A percentile compares a stretch with the other conserved stretches of the same genome.
Evolutionary conservation across 2,888 invertebrate species (phyloP).

Genomic region (Steinernema hermaphroditum): DNA sequence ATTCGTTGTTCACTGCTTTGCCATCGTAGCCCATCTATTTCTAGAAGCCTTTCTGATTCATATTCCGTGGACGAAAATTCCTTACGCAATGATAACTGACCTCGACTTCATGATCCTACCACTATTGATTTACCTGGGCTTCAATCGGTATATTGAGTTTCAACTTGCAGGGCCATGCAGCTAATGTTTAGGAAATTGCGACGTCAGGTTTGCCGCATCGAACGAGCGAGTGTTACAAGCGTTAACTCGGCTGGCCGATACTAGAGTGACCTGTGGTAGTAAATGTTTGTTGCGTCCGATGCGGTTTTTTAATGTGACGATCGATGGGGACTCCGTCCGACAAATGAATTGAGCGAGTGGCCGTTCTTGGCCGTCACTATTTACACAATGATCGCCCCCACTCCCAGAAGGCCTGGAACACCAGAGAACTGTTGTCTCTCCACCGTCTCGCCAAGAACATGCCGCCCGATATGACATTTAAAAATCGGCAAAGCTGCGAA

Average conservation of each 20-base stretch:
- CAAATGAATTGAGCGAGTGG: too few relatives aligned
- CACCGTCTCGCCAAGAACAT: too few relatives aligned
- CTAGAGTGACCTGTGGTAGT: background rate
- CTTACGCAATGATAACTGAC: background rate
- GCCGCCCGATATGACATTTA: too few relatives aligned
- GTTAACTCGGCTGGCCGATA: background rate
- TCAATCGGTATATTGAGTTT: background rate
- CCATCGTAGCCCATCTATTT: background rate
- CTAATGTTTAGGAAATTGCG: background rate
- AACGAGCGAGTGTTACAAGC: background rate
- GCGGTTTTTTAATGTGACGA: too few relatives aligned
- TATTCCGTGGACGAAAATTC: background rate
- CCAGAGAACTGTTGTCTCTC: too few relatives aligned
- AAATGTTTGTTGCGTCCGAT: too few relatives aligned
- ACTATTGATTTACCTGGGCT: background rate
- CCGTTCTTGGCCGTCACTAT: too few relatives aligned
- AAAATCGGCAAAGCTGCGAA: background rate
- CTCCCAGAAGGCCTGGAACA: too few relatives aligned
- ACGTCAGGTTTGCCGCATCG: background rate
- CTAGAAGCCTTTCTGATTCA: background rate
- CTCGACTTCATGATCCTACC: background rate
- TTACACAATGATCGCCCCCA: too few relatives aligned
- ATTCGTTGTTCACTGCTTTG: background rate
- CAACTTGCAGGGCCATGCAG: background rate
- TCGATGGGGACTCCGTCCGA: too few relatives aligned